A percentile compares a stretch with the other conserved stretches of the same genome.
phyloP scores from a whole-genome alignment of 2,888 invertebrate species.

The Margaritifera margaritifera region DNA sequence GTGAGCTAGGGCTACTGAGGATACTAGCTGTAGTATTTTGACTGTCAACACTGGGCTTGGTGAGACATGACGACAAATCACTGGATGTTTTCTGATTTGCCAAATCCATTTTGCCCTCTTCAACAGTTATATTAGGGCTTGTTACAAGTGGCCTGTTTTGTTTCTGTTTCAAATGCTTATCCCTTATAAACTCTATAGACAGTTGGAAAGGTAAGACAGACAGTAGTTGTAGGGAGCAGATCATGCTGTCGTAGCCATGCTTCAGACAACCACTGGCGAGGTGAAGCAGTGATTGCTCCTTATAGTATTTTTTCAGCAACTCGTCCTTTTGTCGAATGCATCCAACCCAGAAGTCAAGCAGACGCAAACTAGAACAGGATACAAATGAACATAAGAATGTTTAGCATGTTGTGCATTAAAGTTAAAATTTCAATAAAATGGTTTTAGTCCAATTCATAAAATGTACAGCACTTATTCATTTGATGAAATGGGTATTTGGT shows the following conservation, averaged over 20 bases:
- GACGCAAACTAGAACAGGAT: constrained; percentile 79
- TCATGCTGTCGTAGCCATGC: constrained; percentile 81
- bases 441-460: too few relatives aligned
- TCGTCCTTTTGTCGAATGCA: constrained; percentile 89
- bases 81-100: constrained; percentile 26
- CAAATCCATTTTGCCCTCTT: constrained; percentile 16
- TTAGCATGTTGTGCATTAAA: background rate
- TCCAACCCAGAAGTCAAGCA: constrained; percentile 92
- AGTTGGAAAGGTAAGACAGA: constrained; percentile 86
- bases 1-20: constrained; percentile 1
- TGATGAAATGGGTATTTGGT: too few relatives aligned
- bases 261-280: constrained; percentile 78
- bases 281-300: constrained; percentile 82
- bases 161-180: constrained; percentile 21
- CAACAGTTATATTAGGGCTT: constrained; percentile 32
- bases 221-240: constrained; percentile 85
- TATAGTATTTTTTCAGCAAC: constrained; percentile 86
- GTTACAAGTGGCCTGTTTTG: constrained; percentile 22
- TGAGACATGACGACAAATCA: background rate
- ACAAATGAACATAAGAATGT: background rate
- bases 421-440: too few relatives aligned
- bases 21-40: too few relatives aligned
- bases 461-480: too few relatives aligned
- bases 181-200: constrained; percentile 74
- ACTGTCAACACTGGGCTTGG: constrained; percentile 2